phyloP scores from a whole-genome alignment of 2,888 invertebrate genomes.

The Chaitophorus viminalis region DNA sequence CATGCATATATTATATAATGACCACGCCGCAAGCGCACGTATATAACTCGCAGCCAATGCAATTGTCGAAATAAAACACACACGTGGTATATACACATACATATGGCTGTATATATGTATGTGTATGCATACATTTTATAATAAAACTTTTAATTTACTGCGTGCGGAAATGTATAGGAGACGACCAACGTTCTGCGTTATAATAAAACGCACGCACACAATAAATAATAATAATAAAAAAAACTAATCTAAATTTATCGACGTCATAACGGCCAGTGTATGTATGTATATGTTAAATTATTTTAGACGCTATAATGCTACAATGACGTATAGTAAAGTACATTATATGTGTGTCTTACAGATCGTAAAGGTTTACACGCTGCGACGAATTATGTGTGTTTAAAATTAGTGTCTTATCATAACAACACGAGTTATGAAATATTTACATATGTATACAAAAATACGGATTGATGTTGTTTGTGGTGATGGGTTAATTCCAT shows the following conservation, averaged over 20 bases:
- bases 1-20: too few species aligned
- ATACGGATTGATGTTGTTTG: too few species aligned
- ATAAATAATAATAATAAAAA: not conserved
- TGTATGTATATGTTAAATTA: too few species aligned
- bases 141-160: not conserved
- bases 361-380: not conserved
- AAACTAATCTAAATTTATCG: not conserved
- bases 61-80: too few species aligned
- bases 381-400: not conserved
- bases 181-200: not conserved
- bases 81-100: too few species aligned
- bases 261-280: not conserved
- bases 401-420: not conserved
- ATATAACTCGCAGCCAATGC: too few species aligned
- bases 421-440: too few species aligned
- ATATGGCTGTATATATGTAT: too few species aligned
- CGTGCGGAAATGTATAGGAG: not conserved
- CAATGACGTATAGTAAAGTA: not conserved
- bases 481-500: too few species aligned
- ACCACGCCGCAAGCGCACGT: too few species aligned
- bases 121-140: too few species aligned
- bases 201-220: not conserved
- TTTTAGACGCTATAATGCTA: not conserved
- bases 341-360: not conserved
- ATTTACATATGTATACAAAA: too few species aligned